A percentile compares a stretch with the other conserved stretches of the same genome.
phyloP scores from a whole-genome alignment of 2,797 vertebrate species.

The Pangasius sanitwongsei region DNA sequence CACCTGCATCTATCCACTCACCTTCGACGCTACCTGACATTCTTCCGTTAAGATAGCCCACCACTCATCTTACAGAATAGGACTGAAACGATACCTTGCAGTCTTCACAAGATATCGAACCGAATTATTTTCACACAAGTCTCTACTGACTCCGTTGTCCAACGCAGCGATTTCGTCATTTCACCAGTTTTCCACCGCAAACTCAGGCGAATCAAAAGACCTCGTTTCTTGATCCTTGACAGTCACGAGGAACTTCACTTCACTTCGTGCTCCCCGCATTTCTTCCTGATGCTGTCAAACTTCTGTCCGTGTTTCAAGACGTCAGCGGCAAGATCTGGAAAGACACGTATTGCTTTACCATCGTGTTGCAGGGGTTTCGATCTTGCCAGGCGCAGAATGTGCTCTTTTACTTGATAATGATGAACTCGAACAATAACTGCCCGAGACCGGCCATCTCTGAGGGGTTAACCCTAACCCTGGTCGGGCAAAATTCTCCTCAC shows the following conservation, averaged over 20 bases:
- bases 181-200: background rate
- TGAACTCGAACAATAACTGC: background rate
- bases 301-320: background rate
- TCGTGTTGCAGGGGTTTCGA: background rate
- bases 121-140: background rate
- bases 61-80: too few species aligned
- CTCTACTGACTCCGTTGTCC: background rate
- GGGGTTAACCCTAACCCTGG: too few species aligned
- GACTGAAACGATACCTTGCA: background rate
- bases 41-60: too few species aligned
- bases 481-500: too few species aligned
- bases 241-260: background rate
- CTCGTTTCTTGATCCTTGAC: background rate
- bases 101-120: background rate
- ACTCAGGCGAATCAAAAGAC: background rate
- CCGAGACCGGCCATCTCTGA: background rate
- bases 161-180: background rate
- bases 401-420: background rate
- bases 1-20: too few species aligned
- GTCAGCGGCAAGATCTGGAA: background rate
- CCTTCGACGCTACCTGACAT: too few species aligned
- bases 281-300: background rate
- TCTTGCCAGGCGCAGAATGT: background rate
- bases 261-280: background rate
- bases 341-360: background rate